These are phyloP conservation scores for Gryllus longicercus DNA, from an alignment of 2,888 invertebrate genomes.

Conservation along the genomic window DNA sequence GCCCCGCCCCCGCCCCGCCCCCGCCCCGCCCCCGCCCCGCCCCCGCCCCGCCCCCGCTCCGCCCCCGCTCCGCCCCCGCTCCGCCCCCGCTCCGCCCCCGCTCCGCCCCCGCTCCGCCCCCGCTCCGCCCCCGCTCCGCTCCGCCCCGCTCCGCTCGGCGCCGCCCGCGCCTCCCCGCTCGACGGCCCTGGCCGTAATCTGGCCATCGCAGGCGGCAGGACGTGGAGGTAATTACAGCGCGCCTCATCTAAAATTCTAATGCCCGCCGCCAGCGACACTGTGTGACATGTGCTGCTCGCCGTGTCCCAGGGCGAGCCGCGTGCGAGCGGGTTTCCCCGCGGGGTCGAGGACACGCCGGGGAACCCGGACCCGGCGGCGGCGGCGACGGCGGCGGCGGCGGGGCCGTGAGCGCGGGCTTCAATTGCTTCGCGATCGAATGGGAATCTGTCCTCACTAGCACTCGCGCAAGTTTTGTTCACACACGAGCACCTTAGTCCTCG, in stretches of 20 bases:
- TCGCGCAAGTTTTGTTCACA: too few relatives aligned
- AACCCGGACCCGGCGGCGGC: background rate
- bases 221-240: conserved; percentile 4
- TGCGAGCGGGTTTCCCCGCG: background rate
- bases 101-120: background rate
- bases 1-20: background rate
- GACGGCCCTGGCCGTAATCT: background rate
- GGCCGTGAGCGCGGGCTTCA: too few relatives aligned
- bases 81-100: background rate
- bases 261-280: background rate
- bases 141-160: background rate
- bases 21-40: background rate
- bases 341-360: conserved; percentile 17
- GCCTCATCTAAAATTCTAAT: conserved; percentile 4
- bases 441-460: too few relatives aligned
- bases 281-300: conserved; percentile 10
- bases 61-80: background rate
- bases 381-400: too few relatives aligned
- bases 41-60: background rate
- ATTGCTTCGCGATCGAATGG: too few relatives aligned
- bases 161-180: background rate
- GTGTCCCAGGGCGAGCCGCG: background rate
- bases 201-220: conserved; percentile 4
- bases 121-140: background rate
- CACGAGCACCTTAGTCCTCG: too few relatives aligned